Conservation (phyloP, 2,113 vertebrate species). For the Todiramphus chloris region DNA sequence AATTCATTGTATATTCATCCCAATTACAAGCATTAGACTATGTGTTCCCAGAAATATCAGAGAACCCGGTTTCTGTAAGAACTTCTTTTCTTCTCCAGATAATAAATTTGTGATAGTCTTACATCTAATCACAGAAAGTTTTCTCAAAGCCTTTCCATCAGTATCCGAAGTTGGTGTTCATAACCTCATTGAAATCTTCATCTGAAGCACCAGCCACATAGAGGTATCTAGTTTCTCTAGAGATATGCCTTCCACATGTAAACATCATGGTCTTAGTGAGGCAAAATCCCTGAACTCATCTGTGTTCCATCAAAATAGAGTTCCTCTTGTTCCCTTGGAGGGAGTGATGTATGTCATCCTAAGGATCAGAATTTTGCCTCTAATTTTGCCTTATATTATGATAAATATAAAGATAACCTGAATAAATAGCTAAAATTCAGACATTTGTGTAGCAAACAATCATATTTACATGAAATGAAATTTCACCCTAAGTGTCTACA, state of each 20-base stretch:
- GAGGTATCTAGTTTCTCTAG: background rate
- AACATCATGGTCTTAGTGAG: background rate
- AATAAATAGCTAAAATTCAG: slow-evolving; percentile 2
- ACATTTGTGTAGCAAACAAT: background rate
- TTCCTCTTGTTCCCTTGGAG: background rate
- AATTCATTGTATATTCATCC: background rate
- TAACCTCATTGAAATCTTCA: background rate
- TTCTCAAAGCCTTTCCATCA: background rate
- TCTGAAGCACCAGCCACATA: background rate
- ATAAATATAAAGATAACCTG: background rate
- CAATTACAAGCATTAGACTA: background rate
- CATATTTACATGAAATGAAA: slow-evolving; percentile 38
- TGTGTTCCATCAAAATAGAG: background rate
- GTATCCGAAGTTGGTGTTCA: background rate
- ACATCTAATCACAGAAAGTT: background rate
- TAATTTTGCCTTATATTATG: background rate
- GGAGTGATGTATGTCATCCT: background rate
- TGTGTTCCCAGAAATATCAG: background rate
- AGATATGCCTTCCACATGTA: background rate
- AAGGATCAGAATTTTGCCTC: background rate
- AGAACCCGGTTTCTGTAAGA: background rate
- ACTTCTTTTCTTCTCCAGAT: background rate
- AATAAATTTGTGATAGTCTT: background rate
- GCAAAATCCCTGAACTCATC: background rate
- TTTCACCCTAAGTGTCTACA: background rate